Conservation (phyloP, 2,888 invertebrate genomes). For the Seladonia tumulorum region DNA sequence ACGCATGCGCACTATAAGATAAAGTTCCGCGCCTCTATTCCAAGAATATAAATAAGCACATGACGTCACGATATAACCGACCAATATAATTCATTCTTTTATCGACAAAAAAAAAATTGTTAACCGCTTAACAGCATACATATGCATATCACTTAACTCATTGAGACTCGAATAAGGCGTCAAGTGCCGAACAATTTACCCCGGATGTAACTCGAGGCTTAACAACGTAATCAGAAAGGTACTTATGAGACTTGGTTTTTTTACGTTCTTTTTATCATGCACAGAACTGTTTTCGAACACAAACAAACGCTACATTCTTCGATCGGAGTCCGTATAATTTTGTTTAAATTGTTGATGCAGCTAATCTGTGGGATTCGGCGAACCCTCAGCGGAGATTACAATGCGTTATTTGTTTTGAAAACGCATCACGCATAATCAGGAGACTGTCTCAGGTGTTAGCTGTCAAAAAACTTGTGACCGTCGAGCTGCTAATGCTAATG, state of each 20-base stretch:
- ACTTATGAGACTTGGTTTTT: background rate
- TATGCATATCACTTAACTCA: background rate
- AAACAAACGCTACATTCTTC: background rate
- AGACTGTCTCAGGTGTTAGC: background rate
- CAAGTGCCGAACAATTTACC: background rate
- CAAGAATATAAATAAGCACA: background rate
- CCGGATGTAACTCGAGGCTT: background rate
- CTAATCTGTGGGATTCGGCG: constrained; percentile 10
- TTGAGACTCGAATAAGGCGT: no score
- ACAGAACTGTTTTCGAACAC: background rate
- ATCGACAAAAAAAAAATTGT: background rate
- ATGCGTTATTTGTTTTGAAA: constrained; percentile 41
- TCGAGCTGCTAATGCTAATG: background rate
- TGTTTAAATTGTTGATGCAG: background rate
- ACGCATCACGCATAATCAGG: background rate
- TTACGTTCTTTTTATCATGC: background rate
- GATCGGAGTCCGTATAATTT: background rate
- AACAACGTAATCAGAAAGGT: background rate
- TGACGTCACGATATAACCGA: background rate
- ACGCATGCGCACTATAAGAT: background rate
- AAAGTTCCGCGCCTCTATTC: background rate
- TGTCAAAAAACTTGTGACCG: constrained; percentile 26
- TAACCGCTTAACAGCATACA: background rate
- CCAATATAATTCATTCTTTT: background rate
- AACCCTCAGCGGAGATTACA: background rate